Conservation (phyloP, 2,888 invertebrate species). For the Antheraea assamensis region DNA sequence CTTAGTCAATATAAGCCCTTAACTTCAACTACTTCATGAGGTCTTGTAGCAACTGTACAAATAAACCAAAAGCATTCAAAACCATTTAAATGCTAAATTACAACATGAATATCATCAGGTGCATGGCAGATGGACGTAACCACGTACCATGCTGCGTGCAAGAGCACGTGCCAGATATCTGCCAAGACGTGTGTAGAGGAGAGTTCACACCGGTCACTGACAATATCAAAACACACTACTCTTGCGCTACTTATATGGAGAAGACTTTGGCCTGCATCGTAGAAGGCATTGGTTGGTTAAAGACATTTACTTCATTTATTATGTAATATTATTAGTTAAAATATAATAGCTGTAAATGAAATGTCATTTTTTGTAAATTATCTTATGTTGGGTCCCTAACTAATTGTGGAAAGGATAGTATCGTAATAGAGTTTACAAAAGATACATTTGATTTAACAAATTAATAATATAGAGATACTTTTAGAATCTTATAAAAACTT, state of each 20-base stretch:
- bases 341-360: too few species aligned
- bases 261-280: slow-evolving; percentile 92
- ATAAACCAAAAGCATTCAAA: not conserved
- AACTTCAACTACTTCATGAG: not conserved
- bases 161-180: slow-evolving; percentile 91
- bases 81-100: not conserved
- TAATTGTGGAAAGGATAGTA: too few species aligned
- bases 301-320: too few species aligned
- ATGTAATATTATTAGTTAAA: too few species aligned
- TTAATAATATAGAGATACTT: not conserved
- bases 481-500: not conserved
- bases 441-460: not conserved
- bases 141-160: slow-evolving; percentile 93
- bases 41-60: not conserved
- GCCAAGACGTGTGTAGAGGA: slow-evolving; percentile 92
- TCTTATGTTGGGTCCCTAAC: too few species aligned
- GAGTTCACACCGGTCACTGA: slow-evolving; percentile 93
- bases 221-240: slow-evolving; percentile 91
- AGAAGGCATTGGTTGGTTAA: slow-evolving; percentile 85
- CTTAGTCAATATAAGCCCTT: not conserved
- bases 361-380: too few species aligned
- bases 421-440: too few species aligned
- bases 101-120: slow-evolving; percentile 54
- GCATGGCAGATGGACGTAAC: slow-evolving; percentile 91
- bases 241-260: slow-evolving; percentile 91